A percentile compares a stretch with the other conserved stretches of the same genome.
phyloP scores from a whole-genome alignment of 2,888 invertebrate genomes.

The Blastobasis lacticolella region DNA sequence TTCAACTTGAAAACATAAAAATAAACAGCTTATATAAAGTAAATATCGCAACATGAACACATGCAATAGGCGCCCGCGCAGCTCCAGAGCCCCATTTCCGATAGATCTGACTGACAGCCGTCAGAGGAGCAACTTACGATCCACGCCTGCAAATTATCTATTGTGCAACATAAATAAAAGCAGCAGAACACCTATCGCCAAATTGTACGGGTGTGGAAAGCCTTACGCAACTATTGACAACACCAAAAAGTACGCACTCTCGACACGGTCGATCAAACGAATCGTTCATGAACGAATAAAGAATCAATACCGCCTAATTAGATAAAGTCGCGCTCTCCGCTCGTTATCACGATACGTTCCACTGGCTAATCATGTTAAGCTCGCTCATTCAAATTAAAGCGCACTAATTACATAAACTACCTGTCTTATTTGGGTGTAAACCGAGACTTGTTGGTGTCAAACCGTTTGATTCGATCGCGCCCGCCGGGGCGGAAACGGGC shows the following conservation, averaged over 20 bases:
- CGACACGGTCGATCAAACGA: too few species aligned
- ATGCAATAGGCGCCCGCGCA: too few species aligned
- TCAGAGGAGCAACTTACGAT: conserved; percentile 28
- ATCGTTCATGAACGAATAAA: too few species aligned
- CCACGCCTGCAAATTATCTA: conserved; percentile 41
- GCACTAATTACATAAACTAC: background rate
- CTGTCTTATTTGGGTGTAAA: background rate
- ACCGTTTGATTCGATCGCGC: background rate
- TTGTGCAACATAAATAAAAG: conserved; percentile 40
- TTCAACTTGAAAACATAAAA: too few species aligned
- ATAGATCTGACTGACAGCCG: conserved; percentile 33
- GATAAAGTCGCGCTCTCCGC: too few species aligned
- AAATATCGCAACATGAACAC: too few species aligned
- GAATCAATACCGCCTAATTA: too few species aligned
- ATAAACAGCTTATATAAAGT: too few species aligned
- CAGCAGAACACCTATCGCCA: conserved; percentile 24
- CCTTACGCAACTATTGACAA: conserved; percentile 19
- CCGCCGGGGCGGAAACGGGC: background rate
- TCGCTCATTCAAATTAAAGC: background rate
- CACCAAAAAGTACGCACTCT: background rate
- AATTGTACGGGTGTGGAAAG: conserved; percentile 23
- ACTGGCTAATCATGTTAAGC: too few species aligned
- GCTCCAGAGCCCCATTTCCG: conserved; percentile 17
- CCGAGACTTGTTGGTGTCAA: background rate
- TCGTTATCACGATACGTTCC: too few species aligned